A percentile compares a stretch with the other conserved stretches of the same genome.
Conservation (phyloP, 2,888 invertebrate species). For the Dicycla oo region DNA sequence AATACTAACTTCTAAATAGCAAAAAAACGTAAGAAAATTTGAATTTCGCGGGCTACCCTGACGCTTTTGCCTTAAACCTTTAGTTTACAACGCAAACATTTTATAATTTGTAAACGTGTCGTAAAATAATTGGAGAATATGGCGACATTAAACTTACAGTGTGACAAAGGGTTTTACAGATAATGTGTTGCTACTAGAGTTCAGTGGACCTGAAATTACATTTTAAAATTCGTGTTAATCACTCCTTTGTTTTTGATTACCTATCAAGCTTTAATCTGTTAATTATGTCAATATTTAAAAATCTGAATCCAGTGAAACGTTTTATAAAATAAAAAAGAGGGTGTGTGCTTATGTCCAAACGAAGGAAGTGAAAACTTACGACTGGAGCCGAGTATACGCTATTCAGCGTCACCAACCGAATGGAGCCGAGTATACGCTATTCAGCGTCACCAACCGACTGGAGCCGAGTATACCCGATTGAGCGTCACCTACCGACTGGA, state of each 20-base stretch:
- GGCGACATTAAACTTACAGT: constrained; percentile 15
- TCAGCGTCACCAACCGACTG: too few relatives aligned
- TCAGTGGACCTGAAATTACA: constrained; percentile 14
- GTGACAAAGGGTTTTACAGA: constrained; percentile 32
- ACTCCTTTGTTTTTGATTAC: background rate
- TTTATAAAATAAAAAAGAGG: background rate
- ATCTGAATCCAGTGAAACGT: background rate
- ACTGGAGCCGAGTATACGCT: too few relatives aligned
- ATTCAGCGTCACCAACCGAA: too few relatives aligned
- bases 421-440: too few relatives aligned
- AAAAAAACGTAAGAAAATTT: too few relatives aligned
- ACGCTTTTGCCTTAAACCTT: too few relatives aligned
- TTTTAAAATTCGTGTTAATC: background rate
- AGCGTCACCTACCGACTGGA: too few relatives aligned
- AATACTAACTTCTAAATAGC: too few relatives aligned
- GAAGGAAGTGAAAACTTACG: too few relatives aligned
- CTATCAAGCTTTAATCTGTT: background rate
- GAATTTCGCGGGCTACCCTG: too few relatives aligned
- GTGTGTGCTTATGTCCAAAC: background rate
- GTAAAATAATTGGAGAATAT: constrained; percentile 42
- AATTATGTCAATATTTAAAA: background rate
- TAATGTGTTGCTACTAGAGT: background rate
- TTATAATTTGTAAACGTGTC: constrained; percentile 38
- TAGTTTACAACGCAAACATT: constrained; percentile 43
- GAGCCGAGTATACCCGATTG: too few relatives aligned